Evolutionary conservation across 2,797 vertebrate species (phyloP).

Genomic region (Acrocephalus scirpaceus): DNA sequence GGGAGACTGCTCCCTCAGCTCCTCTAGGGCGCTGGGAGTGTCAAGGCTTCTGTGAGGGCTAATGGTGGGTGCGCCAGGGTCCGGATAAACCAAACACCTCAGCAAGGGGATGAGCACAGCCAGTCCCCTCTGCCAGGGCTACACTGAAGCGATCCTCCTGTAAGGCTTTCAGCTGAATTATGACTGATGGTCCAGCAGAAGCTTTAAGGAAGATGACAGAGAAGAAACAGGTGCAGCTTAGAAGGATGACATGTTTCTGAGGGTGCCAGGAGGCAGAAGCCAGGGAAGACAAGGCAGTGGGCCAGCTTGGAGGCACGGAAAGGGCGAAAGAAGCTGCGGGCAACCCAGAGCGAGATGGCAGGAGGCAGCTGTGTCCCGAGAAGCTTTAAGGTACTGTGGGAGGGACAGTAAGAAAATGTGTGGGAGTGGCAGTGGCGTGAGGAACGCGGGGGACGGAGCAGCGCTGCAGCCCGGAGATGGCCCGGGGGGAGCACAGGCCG

Average conservation of each 20-base stretch:
- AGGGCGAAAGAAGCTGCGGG: not conserved
- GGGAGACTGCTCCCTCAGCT: accelerated
- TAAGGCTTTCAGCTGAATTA: not conserved
- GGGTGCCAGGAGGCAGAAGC: not conserved
- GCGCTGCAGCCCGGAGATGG: not conserved
- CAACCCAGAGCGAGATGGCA: not conserved
- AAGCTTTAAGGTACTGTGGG: not conserved
- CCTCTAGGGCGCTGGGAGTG: accelerated
- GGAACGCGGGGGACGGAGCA: accelerated
- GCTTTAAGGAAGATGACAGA: not conserved
- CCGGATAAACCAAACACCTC: accelerated
- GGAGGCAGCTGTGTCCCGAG: not conserved
- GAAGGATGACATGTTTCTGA: accelerated
- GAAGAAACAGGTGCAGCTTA: not conserved
- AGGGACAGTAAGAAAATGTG: not conserved
- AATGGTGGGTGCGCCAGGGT: accelerated
- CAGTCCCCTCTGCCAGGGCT: not conserved
- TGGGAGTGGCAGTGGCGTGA: not conserved
- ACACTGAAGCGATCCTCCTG: not conserved
- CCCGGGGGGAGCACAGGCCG: not conserved
- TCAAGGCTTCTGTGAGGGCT: not conserved
- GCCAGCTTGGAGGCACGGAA: accelerated
- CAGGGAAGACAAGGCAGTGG: not conserved
- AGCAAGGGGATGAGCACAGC: not conserved
- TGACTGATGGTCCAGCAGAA: not conserved